These are phyloP conservation scores for Bubalus kerabau DNA, from an alignment of 2,113 vertebrate species.

Conservation along the genomic window DNA sequence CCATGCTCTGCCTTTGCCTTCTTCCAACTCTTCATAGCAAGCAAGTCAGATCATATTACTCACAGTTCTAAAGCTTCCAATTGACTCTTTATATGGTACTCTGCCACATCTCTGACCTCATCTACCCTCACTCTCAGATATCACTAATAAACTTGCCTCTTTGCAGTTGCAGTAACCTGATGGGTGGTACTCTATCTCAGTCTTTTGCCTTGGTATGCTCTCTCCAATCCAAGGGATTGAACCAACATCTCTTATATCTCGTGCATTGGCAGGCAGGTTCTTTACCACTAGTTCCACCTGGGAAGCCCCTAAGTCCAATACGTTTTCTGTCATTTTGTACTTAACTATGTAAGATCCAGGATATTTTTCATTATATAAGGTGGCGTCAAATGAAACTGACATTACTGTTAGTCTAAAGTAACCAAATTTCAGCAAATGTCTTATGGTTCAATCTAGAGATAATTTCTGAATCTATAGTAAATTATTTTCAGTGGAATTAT, in stretches of 20 bases:
- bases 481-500: not conserved
- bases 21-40: not conserved
- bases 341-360: not conserved
- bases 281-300: not conserved
- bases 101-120: too few relatives aligned
- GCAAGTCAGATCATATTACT: not conserved
- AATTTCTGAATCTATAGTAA: not conserved
- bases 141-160: too few relatives aligned
- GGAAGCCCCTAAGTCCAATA: not conserved
- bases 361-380: not conserved
- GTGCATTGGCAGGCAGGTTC: not conserved
- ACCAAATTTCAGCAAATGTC: not conserved
- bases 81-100: not conserved
- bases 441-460: not conserved
- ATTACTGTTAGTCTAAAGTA: not conserved
- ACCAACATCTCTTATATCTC: not conserved
- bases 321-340: not conserved
- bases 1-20: not conserved
- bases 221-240: not conserved
- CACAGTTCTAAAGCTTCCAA: not conserved
- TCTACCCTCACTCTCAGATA: not conserved
- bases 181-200: too few relatives aligned
- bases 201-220: not conserved
- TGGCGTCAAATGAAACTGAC: not conserved
- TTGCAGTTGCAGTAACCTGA: not conserved